Evolutionary conservation across 2,888 invertebrate species (phyloP), one percentile per base, ranked within the genome.

Genomic region (Periphyllus acericola): DNA sequence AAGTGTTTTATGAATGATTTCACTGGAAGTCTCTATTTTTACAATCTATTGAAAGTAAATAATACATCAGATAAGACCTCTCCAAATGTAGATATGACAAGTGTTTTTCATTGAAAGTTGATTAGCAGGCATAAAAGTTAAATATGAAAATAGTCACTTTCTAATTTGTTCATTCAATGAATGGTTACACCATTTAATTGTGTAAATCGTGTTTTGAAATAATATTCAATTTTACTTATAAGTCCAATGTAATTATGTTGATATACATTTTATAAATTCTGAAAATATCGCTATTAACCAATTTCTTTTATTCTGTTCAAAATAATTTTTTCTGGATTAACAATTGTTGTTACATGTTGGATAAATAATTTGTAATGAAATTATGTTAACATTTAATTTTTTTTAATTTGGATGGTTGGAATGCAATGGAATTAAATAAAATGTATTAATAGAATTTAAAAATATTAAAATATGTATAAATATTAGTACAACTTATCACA

Each of bases 81-180:
- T 83, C 3, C 5, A 6, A 19, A 36, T 29, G 40, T 36, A 40
- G 9, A 9, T 74, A 75, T 75, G 60, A 60, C 25, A 21, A 60
- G 40, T 83, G 36, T 29, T 83, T 83, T 60, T 29, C 21, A 60
- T 60, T 60, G 60, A 60, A 83, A 29, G 60, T 36, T 21, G 4
- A 83, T 74, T 55, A 19, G 34, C 32, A 82, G 25, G 17, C 34
- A 29, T 74, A 40, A 5, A 55, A 74, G 19, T 74, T 36, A n/a
- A 0, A 14, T 71, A 71, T 71, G 32, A 60, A 60, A 75, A 83
- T 36, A 29, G 17, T 60, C 36, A 75, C 83, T 74, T 74, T 83
- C 21, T 75, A 75, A 36, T 60, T 40, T 36, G 74, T 83, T 60
- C 5, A 46, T 68, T 68, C 46, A 83, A 83, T 83, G 74, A 55